A percentile compares a stretch with the other conserved stretches of the same genome.
phyloP scores from a whole-genome alignment of 2,797 vertebrate species.

The Uromys caudimaculatus region DNA sequence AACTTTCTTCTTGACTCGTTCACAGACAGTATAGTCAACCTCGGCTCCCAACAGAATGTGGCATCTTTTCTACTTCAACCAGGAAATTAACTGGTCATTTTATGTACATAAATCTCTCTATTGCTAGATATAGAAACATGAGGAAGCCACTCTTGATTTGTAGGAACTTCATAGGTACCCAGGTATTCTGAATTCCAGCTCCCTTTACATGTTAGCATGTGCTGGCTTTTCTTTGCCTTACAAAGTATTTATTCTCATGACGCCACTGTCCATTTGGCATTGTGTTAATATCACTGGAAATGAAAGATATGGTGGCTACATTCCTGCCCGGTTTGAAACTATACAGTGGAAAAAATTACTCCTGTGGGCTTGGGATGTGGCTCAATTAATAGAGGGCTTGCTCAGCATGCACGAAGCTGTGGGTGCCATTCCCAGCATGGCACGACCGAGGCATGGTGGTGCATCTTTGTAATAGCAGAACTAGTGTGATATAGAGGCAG shows the following conservation, averaged over 20 bases:
- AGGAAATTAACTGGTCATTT: background rate
- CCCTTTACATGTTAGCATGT: background rate
- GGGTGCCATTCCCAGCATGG: background rate
- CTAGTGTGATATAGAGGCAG: no score
- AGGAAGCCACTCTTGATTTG: background rate
- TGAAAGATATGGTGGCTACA: background rate
- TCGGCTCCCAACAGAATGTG: background rate
- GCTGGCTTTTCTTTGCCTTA: background rate
- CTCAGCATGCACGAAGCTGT: background rate
- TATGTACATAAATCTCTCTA: background rate
- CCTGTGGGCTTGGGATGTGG: background rate
- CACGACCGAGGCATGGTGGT: background rate
- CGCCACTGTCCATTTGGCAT: accelerated
- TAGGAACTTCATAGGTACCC: background rate
- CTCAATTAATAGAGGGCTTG: background rate
- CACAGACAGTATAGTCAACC: background rate
- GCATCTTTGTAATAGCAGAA: background rate
- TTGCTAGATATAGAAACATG: background rate
- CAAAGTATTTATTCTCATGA: background rate
- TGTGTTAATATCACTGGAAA: background rate
- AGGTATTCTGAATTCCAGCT: background rate
- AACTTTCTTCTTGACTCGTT: background rate
- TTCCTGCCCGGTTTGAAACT: background rate
- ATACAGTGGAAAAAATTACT: background rate
- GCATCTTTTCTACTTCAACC: background rate